Conservation (phyloP, 2,888 invertebrate genomes). For the Lithophane socia region DNA sequence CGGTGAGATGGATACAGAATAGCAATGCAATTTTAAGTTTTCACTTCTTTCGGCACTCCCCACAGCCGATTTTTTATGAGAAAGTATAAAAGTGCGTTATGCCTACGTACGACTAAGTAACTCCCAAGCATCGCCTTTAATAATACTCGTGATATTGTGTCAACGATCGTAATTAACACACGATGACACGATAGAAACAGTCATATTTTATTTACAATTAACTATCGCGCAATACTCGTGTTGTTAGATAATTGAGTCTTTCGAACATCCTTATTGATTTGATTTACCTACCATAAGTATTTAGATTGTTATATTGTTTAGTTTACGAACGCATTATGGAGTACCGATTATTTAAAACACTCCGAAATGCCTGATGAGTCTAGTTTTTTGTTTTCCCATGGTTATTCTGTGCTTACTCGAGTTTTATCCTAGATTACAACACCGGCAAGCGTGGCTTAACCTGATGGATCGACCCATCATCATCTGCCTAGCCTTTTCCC, state of each 20-base stretch:
- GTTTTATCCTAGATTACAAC: no score
- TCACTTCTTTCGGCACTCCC: no score
- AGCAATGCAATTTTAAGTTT: no score
- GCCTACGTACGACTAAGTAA: background rate
- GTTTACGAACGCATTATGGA: background rate
- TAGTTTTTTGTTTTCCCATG: background rate
- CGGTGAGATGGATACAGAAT: no score
- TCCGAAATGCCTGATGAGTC: background rate
- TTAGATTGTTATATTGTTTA: background rate
- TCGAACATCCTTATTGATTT: slow-evolving; percentile 9
- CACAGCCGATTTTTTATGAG: background rate
- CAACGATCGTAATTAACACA: slow-evolving; percentile 29
- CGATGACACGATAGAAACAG: slow-evolving; percentile 18
- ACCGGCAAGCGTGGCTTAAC: no score
- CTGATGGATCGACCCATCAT: no score
- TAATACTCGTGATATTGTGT: slow-evolving; percentile 31
- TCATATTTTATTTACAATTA: slow-evolving; percentile 12
- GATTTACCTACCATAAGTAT: slow-evolving; percentile 1
- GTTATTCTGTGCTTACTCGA: background rate
- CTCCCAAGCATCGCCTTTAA: background rate
- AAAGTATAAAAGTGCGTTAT: slow-evolving; percentile 12
- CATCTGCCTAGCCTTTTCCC: no score
- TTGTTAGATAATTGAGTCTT: background rate
- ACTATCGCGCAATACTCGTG: slow-evolving; percentile 21
- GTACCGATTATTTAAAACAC: background rate